Evolutionary conservation across 2,797 vertebrate species (phyloP).

Genomic region (Pangasius larnaudii): DNA sequence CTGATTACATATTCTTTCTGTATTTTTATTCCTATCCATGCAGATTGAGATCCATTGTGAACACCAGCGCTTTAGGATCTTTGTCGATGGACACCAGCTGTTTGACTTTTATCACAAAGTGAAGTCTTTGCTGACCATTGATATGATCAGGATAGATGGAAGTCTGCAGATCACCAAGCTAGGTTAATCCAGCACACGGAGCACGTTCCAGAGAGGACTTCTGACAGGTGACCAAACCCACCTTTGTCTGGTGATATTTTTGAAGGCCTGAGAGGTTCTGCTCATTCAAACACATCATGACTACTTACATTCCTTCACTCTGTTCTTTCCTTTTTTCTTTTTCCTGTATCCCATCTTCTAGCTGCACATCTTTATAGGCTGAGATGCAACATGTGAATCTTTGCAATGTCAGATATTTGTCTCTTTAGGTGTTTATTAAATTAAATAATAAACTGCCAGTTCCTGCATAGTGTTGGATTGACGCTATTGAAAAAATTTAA

Average conservation of each 20-base stretch:
- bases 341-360: conserved; percentile 38
- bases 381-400: conserved; percentile 50
- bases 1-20: background rate
- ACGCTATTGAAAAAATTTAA: background rate
- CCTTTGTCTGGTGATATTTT: conserved; percentile 60
- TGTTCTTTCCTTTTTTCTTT: conserved; percentile 31
- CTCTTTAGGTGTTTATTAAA: conserved; percentile 40
- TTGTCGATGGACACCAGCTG: conserved; percentile 97
- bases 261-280: conserved; percentile 38
- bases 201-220: conserved; percentile 65
- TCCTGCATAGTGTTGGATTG: conserved; percentile 23
- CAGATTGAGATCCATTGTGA: conserved; percentile 99
- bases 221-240: conserved; percentile 59
- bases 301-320: conserved; percentile 56
- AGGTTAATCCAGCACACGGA: conserved; percentile 75
- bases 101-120: conserved; percentile 99
- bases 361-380: conserved; percentile 23
- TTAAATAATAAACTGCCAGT: conserved; percentile 18
- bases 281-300: conserved; percentile 57
- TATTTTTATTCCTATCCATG: conserved; percentile 34
- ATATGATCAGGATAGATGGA: conserved; percentile 95
- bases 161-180: conserved; percentile 98
- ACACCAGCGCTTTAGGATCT: conserved; percentile 96
- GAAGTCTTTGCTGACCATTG: conserved; percentile 90
- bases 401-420: conserved; percentile 58